Percentiles rank a stretch among this genome's conserved stretches.
phyloP scores from a whole-genome alignment of 30 jellyfish, hydroid and myxozoan genomes.

The Nemopilema nomurai region DNA sequence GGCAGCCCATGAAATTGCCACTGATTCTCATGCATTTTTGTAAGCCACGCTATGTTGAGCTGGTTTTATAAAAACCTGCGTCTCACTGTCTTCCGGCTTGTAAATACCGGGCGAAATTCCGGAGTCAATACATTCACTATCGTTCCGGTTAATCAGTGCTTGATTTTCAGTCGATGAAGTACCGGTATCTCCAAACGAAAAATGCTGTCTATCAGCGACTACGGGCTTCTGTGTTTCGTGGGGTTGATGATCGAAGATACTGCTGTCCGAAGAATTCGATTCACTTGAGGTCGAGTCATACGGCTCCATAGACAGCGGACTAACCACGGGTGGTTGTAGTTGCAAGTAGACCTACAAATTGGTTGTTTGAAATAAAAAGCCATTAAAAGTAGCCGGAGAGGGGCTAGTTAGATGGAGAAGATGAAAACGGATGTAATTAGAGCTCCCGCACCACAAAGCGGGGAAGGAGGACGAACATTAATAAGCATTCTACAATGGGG shows the following conservation, averaged over 20 bases:
- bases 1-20: background rate
- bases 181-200: constrained; percentile 22
- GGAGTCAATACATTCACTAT: constrained; percentile 21
- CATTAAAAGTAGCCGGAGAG: too few species aligned
- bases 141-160: constrained; percentile 7
- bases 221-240: background rate
- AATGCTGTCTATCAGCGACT: background rate
- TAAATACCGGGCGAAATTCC: constrained; percentile 42
- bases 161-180: background rate
- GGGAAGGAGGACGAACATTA: too few species aligned
- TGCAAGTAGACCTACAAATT: constrained; percentile 30
- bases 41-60: background rate
- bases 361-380: background rate
- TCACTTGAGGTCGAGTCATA: constrained; percentile 40
- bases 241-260: constrained; percentile 18
- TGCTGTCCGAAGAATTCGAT: background rate
- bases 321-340: constrained; percentile 66
- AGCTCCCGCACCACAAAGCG: too few species aligned
- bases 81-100: constrained; percentile 25
- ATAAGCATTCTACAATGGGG: too few species aligned
- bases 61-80: constrained; percentile 2
- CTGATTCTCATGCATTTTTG: background rate
- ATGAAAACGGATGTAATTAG: too few species aligned
- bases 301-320: constrained; percentile 34
- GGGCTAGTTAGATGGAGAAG: too few species aligned